Conservation (phyloP, 2,888 invertebrate species). For the Callosobruchus maculatus region DNA sequence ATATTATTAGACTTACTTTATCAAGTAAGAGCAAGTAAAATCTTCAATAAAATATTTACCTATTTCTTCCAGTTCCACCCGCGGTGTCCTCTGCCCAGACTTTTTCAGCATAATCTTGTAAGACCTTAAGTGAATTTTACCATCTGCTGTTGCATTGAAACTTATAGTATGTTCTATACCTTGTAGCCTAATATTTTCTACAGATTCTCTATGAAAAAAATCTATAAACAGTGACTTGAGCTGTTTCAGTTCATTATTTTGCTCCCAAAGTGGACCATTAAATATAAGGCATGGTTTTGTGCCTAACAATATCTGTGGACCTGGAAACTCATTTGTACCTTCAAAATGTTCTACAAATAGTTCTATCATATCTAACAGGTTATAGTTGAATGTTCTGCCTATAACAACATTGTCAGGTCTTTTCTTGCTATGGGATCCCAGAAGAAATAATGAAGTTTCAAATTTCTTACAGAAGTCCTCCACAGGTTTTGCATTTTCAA, state of each 20-base stretch:
- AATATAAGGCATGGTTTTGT: slow-evolving; percentile 90
- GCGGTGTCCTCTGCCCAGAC: slow-evolving; percentile 82
- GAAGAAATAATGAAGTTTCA: slow-evolving; percentile 85
- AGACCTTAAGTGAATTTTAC: slow-evolving; percentile 73
- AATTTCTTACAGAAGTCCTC: slow-evolving; percentile 76
- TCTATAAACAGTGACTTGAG: slow-evolving; percentile 87
- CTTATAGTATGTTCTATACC: slow-evolving; percentile 92
- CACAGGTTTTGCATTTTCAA: slow-evolving; percentile 84
- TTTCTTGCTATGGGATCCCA: slow-evolving; percentile 92
- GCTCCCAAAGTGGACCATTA: slow-evolving; percentile 87
- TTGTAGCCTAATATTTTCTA: slow-evolving; percentile 78
- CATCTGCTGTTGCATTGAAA: slow-evolving; percentile 78
- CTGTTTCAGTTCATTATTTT: slow-evolving; percentile 73
- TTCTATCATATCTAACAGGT: slow-evolving; percentile 94
- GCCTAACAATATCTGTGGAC: slow-evolving; percentile 61
- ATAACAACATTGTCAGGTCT: slow-evolving; percentile 87
- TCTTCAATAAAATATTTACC: slow-evolving; percentile 49
- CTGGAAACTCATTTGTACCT: slow-evolving; percentile 74
- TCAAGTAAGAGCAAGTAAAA: background rate
- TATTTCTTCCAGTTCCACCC: slow-evolving; percentile 89
- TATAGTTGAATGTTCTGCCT: slow-evolving; percentile 86
- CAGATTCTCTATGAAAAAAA: slow-evolving; percentile 84
- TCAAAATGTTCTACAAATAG: slow-evolving; percentile 83
- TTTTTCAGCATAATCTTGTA: slow-evolving; percentile 84
- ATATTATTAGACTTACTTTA: background rate